A percentile compares a stretch with the other conserved stretches of the same genome.
Evolutionary conservation across 1,140 invertebrate genomes (phyloP).

Genomic region (Drosophila dunni): DNA sequence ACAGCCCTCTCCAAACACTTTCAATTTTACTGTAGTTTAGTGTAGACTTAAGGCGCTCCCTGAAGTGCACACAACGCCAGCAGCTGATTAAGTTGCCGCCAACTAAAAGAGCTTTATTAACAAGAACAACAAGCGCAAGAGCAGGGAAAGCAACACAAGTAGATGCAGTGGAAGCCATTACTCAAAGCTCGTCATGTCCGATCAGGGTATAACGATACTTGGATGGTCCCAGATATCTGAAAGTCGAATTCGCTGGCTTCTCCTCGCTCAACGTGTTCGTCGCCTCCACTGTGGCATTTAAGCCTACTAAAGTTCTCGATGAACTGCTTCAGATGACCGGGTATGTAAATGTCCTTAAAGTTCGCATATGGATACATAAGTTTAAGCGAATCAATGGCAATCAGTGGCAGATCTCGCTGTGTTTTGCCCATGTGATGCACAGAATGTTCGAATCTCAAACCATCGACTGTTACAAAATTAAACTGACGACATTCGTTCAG

Average conservation of each 20-base stretch:
- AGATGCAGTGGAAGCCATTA: constrained; percentile 2
- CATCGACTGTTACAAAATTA: constrained; percentile 57
- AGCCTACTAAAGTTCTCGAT: constrained; percentile 31
- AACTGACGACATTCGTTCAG: constrained; percentile 29
- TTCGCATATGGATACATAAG: constrained; percentile 43
- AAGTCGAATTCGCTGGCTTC: constrained; percentile 40
- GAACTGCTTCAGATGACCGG: constrained; percentile 43
- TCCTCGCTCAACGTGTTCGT: not conserved
- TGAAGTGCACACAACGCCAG: constrained; percentile 15
- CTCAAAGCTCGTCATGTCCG: constrained; percentile 68
- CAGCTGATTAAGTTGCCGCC: constrained; percentile 61
- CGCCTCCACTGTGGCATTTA: not conserved
- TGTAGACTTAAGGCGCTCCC: constrained; percentile 34
- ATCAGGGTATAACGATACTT: constrained; percentile 65
- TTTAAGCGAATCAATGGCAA: constrained; percentile 64
- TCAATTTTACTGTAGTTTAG: constrained; percentile 23
- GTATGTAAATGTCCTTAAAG: constrained; percentile 51
- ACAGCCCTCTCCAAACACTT: not conserved
- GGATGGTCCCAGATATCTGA: constrained; percentile 61
- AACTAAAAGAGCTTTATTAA: constrained; percentile 65
- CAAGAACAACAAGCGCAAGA: constrained; percentile 41
- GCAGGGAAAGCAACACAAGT: constrained; percentile 22
- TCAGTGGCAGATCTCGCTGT: constrained; percentile 41
- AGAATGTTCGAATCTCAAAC: constrained; percentile 47
- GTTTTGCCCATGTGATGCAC: constrained; percentile 46